Evolutionary conservation across 2,113 vertebrate species (phyloP).

Genomic region (Corythornis vintsioides): DNA sequence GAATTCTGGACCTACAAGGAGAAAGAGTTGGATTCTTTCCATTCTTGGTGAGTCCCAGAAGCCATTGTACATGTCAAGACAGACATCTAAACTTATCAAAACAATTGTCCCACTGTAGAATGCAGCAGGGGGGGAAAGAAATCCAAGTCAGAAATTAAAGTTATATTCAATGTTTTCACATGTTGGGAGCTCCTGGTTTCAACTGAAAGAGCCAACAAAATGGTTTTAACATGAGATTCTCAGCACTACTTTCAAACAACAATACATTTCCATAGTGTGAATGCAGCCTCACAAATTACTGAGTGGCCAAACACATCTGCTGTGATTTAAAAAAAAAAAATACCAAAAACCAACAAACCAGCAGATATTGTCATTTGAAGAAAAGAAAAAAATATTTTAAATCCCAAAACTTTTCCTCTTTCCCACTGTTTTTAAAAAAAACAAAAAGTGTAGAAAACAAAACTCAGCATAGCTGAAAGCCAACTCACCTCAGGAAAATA

Average conservation of each 20-base stretch:
- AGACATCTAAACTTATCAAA: not conserved
- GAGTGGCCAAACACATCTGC: not conserved
- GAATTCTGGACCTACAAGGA: not conserved
- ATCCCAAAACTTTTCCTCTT: not conserved
- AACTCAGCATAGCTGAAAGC: constrained; percentile 12
- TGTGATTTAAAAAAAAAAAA: not conserved
- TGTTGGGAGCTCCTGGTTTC: not conserved
- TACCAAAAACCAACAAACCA: no score
- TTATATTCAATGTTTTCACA: not conserved
- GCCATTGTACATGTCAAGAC: not conserved
- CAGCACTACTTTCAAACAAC: rapidly evolving
- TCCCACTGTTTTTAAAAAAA: not conserved
- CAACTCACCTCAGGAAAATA: constrained; percentile 54
- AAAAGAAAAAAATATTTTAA: not conserved
- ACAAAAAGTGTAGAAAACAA: not conserved
- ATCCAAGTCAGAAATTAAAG: not conserved
- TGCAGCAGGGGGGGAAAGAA: rapidly evolving
- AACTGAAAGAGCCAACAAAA: not conserved
- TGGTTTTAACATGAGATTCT: not conserved
- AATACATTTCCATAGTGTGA: not conserved
- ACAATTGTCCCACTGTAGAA: not conserved
- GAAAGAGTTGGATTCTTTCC: not conserved
- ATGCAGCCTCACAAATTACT: not conserved
- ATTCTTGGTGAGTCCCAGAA: not conserved
- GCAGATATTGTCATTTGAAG: not conserved